Base-by-base conservation (phyloP, 2,113 vertebrate genomes). In the Oryzias javanicus region DNA sequence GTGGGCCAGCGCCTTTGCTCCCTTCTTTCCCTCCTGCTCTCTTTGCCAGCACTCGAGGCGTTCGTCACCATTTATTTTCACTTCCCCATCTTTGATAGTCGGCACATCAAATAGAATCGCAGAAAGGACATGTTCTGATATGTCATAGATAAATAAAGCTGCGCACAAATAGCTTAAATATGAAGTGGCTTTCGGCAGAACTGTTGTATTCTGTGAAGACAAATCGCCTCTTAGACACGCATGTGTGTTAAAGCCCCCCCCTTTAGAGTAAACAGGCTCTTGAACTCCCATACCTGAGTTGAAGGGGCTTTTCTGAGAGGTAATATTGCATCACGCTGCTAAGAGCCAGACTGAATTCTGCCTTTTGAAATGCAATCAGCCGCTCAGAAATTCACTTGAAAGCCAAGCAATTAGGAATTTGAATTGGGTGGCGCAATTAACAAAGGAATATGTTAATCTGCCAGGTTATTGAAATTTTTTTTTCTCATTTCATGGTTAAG, bases 331-430 rank as follows among this genome's bases (percentile, higher is more conserved):
- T 78, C 57, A 50, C 52, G 12, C 70, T 51, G 76, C 79, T 75
- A 84, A 86, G 78, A 88, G 86, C 80, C 68, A 78, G n/a, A 47
- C 63, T 76, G 72, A 88, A 81, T 80, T 78, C 78, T 76, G 77
- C 79, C 80, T 87, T 88, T 89, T 89, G 87, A 90, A 87, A 89
- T 89, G 86, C 87, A 90, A 89, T 89, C 86, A 87, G 83, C 65
- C 49, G 60, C 71, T 79, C 78, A 80, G 67, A 86, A 81, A 81
- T 76, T 60, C 64, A 74, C 69, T 75, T 89, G 85, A 90, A 89
- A 88, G 89, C 58, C 27, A 10, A 70, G 85, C 76, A 84, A 89
- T 89, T 87, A 88, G 58, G 78, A 82, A 72, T 80, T 57, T 78
- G 79, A 88, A 88, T 86, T 65, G 77, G 73, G 70, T 68, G 80